Conservation (phyloP, 2,113 vertebrate species). For the Dolichotis patagonum region DNA sequence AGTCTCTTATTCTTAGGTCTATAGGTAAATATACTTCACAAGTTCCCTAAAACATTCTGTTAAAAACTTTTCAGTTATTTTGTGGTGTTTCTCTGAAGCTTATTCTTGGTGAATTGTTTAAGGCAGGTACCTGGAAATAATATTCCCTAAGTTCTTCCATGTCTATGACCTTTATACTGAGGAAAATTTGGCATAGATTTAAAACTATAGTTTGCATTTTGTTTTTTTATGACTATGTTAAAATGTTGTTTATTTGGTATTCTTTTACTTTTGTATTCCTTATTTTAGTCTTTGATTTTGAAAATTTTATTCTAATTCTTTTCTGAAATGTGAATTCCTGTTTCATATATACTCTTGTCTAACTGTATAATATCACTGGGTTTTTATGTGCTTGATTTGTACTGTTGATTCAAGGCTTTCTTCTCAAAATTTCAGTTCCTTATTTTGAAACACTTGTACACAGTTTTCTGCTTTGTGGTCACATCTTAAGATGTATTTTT, state of each 20-base stretch:
- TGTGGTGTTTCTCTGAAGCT: neutral
- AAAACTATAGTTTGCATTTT: neutral
- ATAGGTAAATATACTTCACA: neutral
- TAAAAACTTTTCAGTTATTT: neutral
- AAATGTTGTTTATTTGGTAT: neutral
- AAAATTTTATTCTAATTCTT: conserved; percentile 17
- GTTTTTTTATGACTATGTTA: neutral
- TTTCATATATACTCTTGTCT: neutral
- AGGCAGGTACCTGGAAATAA: neutral
- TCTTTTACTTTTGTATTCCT: neutral
- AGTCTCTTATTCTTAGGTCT: neutral
- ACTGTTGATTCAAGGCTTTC: neutral
- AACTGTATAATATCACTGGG: neutral
- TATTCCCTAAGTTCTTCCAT: neutral
- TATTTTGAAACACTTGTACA: neutral
- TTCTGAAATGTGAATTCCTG: neutral
- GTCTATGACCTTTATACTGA: neutral
- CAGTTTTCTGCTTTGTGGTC: neutral
- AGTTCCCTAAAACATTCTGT: neutral
- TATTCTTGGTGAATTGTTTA: neutral
- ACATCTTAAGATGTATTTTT: neutral
- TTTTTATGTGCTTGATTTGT: neutral
- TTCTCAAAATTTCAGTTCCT: neutral
- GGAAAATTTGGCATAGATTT: neutral
- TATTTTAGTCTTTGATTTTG: conserved; percentile 16